Conservation (phyloP, 2,888 invertebrate species). For the Polymixis flavicincta region DNA sequence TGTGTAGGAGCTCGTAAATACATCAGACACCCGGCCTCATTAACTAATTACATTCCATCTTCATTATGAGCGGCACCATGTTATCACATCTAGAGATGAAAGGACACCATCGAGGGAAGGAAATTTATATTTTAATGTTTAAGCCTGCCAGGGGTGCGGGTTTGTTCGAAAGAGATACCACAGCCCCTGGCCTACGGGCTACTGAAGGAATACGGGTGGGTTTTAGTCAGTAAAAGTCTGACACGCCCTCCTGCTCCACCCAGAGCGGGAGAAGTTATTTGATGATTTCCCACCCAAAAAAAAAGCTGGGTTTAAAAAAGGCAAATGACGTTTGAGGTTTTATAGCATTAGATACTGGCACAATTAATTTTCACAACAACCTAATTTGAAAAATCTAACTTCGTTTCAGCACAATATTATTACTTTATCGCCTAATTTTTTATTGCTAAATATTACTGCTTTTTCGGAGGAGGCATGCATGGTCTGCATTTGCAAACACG, state of each 20-base stretch:
- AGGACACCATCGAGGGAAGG: constrained; percentile 1
- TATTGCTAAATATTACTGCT: not conserved
- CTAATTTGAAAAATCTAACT: not conserved
- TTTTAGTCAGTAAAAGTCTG: too few relatives aligned
- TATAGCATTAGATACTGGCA: not conserved
- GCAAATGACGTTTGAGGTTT: not conserved
- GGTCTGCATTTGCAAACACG: not conserved
- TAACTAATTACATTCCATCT: constrained; percentile 53
- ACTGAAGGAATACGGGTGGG: too few relatives aligned
- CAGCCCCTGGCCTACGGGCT: too few relatives aligned
- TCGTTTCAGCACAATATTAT: not conserved
- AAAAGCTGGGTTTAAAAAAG: not conserved
- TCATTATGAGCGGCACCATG: constrained; percentile 21
- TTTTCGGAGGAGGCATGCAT: not conserved
- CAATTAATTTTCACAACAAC: not conserved
- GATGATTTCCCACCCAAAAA: too few relatives aligned
- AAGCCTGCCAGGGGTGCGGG: too few relatives aligned
- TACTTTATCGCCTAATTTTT: too few relatives aligned
- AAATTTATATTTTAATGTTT: not conserved
- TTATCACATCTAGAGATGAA: constrained; percentile 27
- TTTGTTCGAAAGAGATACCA: too few relatives aligned
- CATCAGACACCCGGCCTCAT: constrained; percentile 37
- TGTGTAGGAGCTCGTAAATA: constrained; percentile 29
- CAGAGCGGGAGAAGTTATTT: too few relatives aligned
- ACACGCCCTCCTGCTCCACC: too few relatives aligned